phyloP scores from a whole-genome alignment of 30 jellyfish, hydroid and myxozoan species.

The Aurelia sp. region DNA sequence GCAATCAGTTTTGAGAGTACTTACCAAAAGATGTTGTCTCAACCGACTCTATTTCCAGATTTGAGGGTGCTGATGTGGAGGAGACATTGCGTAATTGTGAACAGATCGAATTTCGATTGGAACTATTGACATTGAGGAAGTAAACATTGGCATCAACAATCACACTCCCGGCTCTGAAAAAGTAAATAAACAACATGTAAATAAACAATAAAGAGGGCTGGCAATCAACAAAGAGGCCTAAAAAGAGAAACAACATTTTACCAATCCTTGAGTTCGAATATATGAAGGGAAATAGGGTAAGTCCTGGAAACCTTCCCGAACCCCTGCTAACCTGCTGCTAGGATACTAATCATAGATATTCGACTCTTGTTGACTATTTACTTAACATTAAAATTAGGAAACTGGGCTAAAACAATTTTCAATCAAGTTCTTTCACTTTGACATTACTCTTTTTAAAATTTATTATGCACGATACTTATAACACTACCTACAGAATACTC shows the following conservation, averaged over 20 bases:
- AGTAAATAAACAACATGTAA: background rate
- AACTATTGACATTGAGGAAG: constrained; percentile 27
- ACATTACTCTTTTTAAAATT: no score
- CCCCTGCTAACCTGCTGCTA: no score
- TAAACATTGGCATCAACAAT: constrained; percentile 48
- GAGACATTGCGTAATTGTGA: constrained; percentile 28
- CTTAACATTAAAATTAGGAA: no score
- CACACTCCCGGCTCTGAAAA: constrained; percentile 60
- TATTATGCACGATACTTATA: no score
- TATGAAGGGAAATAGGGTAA: no score
- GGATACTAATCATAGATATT: no score
- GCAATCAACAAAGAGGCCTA: background rate
- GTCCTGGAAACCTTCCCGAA: no score
- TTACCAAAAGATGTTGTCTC: constrained; percentile 51
- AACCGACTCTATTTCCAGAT: constrained; percentile 15
- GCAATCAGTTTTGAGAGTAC: background rate
- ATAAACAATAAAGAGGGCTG: background rate
- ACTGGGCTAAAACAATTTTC: no score
- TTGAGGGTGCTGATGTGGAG: background rate
- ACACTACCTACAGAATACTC: no score
- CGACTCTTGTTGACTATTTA: no score
- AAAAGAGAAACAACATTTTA: background rate
- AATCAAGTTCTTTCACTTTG: no score
- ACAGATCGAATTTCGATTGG: constrained; percentile 17
- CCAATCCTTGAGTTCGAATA: no score